Evolutionary conservation across 2,797 vertebrate genomes (phyloP).

Genomic region (Acestrorhynchus altus): DNA sequence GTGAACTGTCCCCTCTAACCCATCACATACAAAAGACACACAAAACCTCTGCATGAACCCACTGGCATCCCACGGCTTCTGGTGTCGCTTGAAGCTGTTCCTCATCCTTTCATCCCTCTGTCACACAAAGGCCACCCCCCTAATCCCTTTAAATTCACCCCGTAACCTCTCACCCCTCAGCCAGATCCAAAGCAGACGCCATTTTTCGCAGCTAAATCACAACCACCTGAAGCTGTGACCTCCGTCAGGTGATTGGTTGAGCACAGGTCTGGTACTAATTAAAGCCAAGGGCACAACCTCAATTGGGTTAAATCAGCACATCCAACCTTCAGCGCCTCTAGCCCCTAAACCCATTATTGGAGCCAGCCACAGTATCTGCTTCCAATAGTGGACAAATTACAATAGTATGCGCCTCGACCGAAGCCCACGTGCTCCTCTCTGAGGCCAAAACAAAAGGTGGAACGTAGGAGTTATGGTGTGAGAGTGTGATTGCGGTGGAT

Average conservation of each 20-base stretch:
- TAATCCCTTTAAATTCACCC: conserved; percentile 52
- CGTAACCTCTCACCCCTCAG: conserved; percentile 48
- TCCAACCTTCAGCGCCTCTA: conserved; percentile 57
- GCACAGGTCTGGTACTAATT: conserved; percentile 59
- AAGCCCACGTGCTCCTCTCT: conserved; percentile 6
- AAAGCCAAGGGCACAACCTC: conserved; percentile 55
- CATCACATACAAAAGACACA: neutral
- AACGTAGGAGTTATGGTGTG: neutral
- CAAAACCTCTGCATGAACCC: conserved; percentile 46
- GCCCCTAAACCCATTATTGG: conserved; percentile 49
- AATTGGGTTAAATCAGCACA: conserved; percentile 64
- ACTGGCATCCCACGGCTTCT: conserved; percentile 5
- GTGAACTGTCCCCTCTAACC: neutral
- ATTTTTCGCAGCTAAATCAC: conserved; percentile 47
- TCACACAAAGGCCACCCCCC: conserved; percentile 52
- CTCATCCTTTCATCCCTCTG: conserved; percentile 37
- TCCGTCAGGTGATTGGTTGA: conserved; percentile 52
- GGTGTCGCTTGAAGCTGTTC: conserved; percentile 43
- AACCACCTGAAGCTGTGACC: conserved; percentile 56
- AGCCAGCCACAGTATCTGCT: conserved; percentile 48
- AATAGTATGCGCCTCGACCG: conserved; percentile 32
- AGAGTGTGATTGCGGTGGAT: neutral
- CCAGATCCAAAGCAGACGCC: conserved; percentile 62
- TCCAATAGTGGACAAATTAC: conserved; percentile 56
- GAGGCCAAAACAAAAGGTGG: conserved; percentile 9